Evolutionary conservation across 2,113 vertebrate genomes (phyloP), one percentile per base, ranked within the genome.

Genomic region (Otis tarda): DNA sequence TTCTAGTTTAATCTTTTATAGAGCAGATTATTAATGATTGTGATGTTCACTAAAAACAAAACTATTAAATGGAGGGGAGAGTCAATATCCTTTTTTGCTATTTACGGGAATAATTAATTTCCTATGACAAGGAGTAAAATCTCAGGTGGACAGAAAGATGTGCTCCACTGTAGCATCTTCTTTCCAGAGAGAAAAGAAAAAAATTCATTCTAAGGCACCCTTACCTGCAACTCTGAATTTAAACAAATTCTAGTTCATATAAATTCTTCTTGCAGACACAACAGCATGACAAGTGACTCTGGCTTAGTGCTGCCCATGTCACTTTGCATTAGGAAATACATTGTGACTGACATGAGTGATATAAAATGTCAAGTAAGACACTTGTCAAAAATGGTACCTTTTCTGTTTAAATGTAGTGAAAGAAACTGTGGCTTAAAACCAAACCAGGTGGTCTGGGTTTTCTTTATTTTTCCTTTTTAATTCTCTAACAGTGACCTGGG

Each of bases 351-450:
- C 74, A 65, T 53, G 75, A 93, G 27, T 63, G 88, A 91, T 64
- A 93, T 14, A 94, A 95, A 96, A 90, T 93, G 86, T 95, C 96
- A 96, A 64, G 64, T 56, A 67, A 95, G 95, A 92, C 39, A 67
- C 53, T 92, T 92, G 83, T 92, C 80, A 77, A 77, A 94, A 94
- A 17, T 4, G 2, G 50, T 74, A 87, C 47, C 8, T 94, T 92
- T 94, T 93, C 76, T 95, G 9, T 70, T 75, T 82, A 93, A 95
- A 84, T 78, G 24, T 55, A 45, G 30, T 47, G 84, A 81, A 84
- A 90, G 68, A 87, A 90, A 30, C 53, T 43, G 28, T 78, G 75
- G 35, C 57, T 93, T 86, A 95, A 95, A 93, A 76, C 35, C 11
- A 65, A 77, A 47, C 5, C 31, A 50, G 20, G 57, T 43, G 45